A percentile compares a stretch with the other conserved stretches of the same genome.
phyloP scores from a whole-genome alignment of 2,797 vertebrate genomes.

The Danio tinwini region DNA sequence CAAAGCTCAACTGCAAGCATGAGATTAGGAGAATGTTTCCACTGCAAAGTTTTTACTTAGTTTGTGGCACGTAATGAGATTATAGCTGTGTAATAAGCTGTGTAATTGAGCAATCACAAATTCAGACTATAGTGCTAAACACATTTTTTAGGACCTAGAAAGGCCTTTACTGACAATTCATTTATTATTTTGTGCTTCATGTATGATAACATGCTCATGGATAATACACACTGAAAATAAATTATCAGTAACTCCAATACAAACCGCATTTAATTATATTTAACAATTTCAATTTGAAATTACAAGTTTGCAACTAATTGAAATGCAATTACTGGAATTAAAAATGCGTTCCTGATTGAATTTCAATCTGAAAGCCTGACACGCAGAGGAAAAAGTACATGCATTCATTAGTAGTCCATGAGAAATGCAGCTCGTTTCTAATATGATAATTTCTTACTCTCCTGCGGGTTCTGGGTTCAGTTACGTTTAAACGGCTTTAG shows the following conservation, averaged over 20 bases:
- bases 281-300: background rate
- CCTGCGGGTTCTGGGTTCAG: conserved; percentile 31
- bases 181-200: background rate
- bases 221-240: background rate
- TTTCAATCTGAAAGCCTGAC: background rate
- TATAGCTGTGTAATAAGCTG: no score
- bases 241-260: background rate
- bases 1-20: no score
- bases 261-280: background rate
- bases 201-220: background rate
- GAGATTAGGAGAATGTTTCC: no score
- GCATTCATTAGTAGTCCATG: conserved; percentile 46
- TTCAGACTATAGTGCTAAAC: no score
- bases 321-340: background rate
- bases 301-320: background rate
- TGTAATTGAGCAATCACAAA: no score
- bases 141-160: no score
- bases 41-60: no score
- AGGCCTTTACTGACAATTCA: no score
- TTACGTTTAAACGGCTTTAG: conserved; percentile 49
- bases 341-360: background rate
- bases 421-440: conserved; percentile 52
- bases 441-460: conserved; percentile 48
- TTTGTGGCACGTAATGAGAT: no score
- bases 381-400: conserved; percentile 11